These are phyloP conservation scores for Botia almorhae DNA, from an alignment of 2,797 vertebrate species.

Conservation along the genomic window DNA sequence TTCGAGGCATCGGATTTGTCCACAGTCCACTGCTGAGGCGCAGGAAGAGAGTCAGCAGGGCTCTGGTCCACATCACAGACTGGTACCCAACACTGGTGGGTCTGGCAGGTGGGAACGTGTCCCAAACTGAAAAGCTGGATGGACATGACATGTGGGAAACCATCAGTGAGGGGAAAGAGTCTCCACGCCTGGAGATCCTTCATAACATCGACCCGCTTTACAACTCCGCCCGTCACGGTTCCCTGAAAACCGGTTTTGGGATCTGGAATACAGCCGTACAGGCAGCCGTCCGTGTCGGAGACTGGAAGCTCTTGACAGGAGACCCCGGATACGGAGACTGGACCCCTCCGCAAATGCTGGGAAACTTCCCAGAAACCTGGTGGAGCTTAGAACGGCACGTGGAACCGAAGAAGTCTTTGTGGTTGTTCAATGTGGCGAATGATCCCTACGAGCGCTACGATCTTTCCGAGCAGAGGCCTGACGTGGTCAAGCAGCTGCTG, in stretches of 20 bases:
- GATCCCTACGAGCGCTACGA: slow-evolving; percentile 93
- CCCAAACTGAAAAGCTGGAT: slow-evolving; percentile 82
- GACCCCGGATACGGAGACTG: slow-evolving; percentile 96
- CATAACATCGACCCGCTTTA: slow-evolving; percentile 98
- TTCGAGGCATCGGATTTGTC: slow-evolving; percentile 93
- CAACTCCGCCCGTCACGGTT: slow-evolving; percentile 87
- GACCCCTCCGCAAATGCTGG: slow-evolving; percentile 91
- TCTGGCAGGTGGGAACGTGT: slow-evolving; percentile 87
- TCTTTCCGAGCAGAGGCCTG: slow-evolving; percentile 84
- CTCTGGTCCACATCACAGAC: slow-evolving; percentile 93
- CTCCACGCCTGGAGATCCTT: slow-evolving; percentile 90
- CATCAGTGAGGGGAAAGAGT: slow-evolving; percentile 91
- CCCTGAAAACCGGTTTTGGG: slow-evolving; percentile 85
- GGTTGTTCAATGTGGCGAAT: slow-evolving; percentile 95
- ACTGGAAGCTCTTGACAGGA: slow-evolving; percentile 96
- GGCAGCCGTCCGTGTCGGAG: slow-evolving; percentile 90
- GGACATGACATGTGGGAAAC: slow-evolving; percentile 91
- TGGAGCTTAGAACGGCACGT: slow-evolving; percentile 94
- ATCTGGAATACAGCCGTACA: slow-evolving; percentile 96
- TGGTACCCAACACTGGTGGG: slow-evolving; percentile 95
- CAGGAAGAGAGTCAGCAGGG: slow-evolving; percentile 86
- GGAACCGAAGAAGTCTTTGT: slow-evolving; percentile 80
- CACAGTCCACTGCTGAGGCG: slow-evolving; percentile 92
- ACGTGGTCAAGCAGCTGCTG: slow-evolving; percentile 88
- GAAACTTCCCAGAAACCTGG: slow-evolving; percentile 90